Conservation (phyloP, 1,140 invertebrate genomes). For the Solenopsis invicta region DNA sequence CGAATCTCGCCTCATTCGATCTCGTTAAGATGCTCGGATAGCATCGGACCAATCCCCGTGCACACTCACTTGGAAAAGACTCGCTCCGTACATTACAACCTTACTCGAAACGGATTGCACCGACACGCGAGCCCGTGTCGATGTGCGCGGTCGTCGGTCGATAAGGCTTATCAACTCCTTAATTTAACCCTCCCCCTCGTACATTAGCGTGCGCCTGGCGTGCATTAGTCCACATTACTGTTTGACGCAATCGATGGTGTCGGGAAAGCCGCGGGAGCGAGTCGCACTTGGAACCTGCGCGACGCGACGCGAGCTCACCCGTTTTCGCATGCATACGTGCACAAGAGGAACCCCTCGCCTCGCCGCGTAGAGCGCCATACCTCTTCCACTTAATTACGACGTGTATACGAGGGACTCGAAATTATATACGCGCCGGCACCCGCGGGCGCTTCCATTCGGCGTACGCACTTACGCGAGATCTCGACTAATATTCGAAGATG, state of each 20-base stretch:
- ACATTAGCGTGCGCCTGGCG: slow-evolving; percentile 70
- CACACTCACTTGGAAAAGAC: background rate
- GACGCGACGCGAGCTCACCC: background rate
- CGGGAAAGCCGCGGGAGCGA: slow-evolving; percentile 40
- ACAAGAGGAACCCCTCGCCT: background rate
- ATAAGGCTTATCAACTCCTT: slow-evolving; percentile 78
- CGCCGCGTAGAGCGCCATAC: background rate
- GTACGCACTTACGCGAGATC: slow-evolving; percentile 5
- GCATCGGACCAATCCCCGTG: slow-evolving; percentile 14
- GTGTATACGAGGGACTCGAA: slow-evolving; percentile 32
- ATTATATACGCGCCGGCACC: slow-evolving; percentile 33
- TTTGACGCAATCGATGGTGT: slow-evolving; percentile 78
- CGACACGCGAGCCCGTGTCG: slow-evolving; percentile 28
- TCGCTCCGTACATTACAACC: background rate
- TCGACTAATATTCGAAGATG: slow-evolving; percentile 40
- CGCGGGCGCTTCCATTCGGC: slow-evolving; percentile 6
- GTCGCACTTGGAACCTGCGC: slow-evolving; percentile 17
- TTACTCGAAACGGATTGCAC: slow-evolving; percentile 23
- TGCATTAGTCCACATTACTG: slow-evolving; percentile 76
- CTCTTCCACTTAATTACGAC: slow-evolving; percentile 59
- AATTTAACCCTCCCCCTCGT: slow-evolving; percentile 69
- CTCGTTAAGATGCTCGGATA: slow-evolving; percentile 30
- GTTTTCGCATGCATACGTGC: slow-evolving; percentile 5
- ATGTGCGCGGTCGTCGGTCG: slow-evolving; percentile 63
- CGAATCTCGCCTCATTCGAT: slow-evolving; percentile 15